Evolutionary conservation across 2,797 vertebrate genomes (phyloP).

Genomic region (Calcarius lapponicus): DNA sequence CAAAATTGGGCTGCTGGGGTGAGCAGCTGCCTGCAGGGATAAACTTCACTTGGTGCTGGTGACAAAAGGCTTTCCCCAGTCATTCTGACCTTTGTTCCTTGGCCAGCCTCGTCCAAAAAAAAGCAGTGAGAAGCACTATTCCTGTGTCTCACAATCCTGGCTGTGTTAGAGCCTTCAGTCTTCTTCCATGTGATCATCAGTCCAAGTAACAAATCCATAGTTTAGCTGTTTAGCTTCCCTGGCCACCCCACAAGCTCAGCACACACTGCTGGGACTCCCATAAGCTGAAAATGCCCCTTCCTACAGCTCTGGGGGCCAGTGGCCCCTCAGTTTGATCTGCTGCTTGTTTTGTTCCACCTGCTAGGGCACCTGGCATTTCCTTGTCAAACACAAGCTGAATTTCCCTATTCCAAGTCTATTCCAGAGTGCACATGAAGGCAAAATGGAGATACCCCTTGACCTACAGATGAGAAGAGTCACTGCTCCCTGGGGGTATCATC

Average conservation of each 20-base stretch:
- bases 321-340: background rate
- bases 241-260: background rate
- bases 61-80: background rate
- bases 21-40: background rate
- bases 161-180: background rate
- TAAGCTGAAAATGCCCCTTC: background rate
- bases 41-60: background rate
- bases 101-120: background rate
- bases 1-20: background rate
- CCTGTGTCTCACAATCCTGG: background rate
- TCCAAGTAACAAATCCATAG: background rate
- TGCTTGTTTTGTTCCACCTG: background rate
- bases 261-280: background rate
- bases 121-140: background rate
- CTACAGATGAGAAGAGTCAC: background rate
- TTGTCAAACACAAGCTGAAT: background rate
- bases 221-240: background rate
- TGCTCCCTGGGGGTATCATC: background rate
- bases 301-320: background rate
- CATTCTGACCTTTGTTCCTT: background rate
- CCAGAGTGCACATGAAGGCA: fast-evolving
- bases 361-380: fast-evolving
- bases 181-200: background rate
- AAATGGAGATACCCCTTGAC: background rate
- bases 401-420: background rate